Conservation (phyloP, 2,797 vertebrate species). For the Hemibagrus guttatus region DNA sequence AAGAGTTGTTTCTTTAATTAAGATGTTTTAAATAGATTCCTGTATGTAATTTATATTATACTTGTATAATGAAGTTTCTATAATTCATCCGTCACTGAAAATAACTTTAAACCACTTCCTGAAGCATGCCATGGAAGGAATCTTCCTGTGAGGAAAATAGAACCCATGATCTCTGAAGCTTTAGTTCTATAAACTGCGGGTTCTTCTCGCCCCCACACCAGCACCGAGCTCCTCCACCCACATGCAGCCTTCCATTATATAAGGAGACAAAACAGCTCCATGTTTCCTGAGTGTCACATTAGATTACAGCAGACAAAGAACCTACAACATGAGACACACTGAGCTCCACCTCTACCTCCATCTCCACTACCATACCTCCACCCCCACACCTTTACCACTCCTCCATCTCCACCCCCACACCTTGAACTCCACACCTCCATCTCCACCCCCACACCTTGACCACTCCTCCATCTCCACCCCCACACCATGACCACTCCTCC, state of each 20-base stretch:
- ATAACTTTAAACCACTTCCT: neutral
- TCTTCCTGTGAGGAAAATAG: neutral
- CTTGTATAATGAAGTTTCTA: neutral
- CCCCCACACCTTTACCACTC: neutral
- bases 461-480: neutral
- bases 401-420: accelerated
- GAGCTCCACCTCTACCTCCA: neutral
- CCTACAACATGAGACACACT: neutral
- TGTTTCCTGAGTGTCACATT: neutral
- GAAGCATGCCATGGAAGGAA: neutral
- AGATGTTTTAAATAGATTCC: neutral
- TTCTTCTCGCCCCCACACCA: slow-evolving; percentile 8
- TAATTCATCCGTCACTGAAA: neutral
- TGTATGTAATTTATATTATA: neutral
- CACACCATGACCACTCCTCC: too few species aligned
- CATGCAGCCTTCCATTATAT: neutral
- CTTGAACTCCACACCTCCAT: neutral
- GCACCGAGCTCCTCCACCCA: slow-evolving; percentile 8
- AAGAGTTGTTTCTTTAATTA: neutral
- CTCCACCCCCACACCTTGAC: neutral
- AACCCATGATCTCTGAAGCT: neutral
- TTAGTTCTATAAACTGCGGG: slow-evolving; percentile 27
- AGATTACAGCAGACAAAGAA: neutral
- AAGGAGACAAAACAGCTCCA: neutral
- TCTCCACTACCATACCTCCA: neutral